A percentile compares a stretch with the other conserved stretches of the same genome.
These are phyloP conservation scores for Drosophila pachea DNA, from an alignment of 1,140 invertebrate species.

Conservation along the genomic window DNA sequence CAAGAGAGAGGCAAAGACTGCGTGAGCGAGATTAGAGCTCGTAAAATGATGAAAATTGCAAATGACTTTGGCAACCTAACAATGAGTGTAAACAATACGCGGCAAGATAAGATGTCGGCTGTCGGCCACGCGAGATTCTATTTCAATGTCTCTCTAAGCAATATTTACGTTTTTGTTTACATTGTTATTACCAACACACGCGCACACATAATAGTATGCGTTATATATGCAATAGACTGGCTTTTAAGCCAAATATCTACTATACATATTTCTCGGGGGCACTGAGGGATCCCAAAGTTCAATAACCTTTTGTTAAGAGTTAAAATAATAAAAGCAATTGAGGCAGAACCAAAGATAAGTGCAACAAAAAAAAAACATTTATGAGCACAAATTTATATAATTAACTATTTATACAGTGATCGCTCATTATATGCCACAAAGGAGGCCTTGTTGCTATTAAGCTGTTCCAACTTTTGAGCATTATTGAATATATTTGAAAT, in stretches of 20 bases:
- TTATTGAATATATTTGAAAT: slow-evolving; percentile 5
- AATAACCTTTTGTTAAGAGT: background rate
- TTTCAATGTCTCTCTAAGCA: slow-evolving; percentile 5
- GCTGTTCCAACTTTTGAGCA: background rate
- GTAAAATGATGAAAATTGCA: slow-evolving; percentile 26
- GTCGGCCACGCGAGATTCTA: slow-evolving; percentile 8
- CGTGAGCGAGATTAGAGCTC: slow-evolving; percentile 10
- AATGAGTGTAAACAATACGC: slow-evolving; percentile 7
- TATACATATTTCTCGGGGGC: no score
- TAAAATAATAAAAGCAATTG: background rate
- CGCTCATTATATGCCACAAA: background rate
- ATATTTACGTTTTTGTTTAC: slow-evolving; percentile 21
- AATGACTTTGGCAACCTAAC: slow-evolving; percentile 16
- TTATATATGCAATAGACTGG: background rate
- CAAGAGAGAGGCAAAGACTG: background rate
- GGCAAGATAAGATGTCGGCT: background rate
- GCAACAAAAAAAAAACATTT: no score
- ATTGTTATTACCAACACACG: slow-evolving; percentile 9
- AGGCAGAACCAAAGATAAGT: no score
- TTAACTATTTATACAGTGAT: slow-evolving; percentile 1
- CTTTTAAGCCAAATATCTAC: no score
- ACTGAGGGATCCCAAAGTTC: background rate
- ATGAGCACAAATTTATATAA: background rate
- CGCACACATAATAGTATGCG: background rate
- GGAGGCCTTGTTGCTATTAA: no score